These are phyloP conservation scores for Drosophila ironensis DNA, from an alignment of 1,140 invertebrate genomes.

Conservation along the genomic window DNA sequence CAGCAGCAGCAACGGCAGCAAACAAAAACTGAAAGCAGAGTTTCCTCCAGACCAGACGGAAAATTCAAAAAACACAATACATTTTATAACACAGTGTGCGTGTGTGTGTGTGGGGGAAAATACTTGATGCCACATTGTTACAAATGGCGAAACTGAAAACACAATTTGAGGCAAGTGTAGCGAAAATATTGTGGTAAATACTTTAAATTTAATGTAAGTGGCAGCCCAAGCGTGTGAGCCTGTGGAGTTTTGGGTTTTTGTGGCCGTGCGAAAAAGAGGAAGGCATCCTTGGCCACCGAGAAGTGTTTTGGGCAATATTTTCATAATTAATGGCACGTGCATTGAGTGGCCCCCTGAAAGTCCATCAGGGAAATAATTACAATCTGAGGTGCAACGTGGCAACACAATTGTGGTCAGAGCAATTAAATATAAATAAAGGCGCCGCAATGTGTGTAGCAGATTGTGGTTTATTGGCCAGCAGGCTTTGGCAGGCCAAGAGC, in stretches of 20 bases:
- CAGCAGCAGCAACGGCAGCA: constrained; percentile 21
- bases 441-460: neutral
- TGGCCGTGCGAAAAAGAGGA: neutral
- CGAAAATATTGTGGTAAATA: constrained; percentile 71
- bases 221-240: constrained; percentile 11
- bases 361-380: constrained; percentile 51
- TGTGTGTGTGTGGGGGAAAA: neutral
- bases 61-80: constrained; percentile 39
- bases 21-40: constrained; percentile 26
- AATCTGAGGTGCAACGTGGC: constrained; percentile 45
- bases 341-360: constrained; percentile 52
- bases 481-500: neutral
- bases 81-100: constrained; percentile 18
- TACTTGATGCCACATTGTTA: constrained; percentile 9
- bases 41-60: constrained; percentile 15
- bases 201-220: constrained; percentile 73
- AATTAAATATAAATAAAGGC: constrained; percentile 46
- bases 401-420: constrained; percentile 33
- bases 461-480: constrained; percentile 16
- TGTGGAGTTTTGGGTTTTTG: too few relatives aligned
- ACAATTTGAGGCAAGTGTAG: constrained; percentile 66
- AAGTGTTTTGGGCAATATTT: constrained; percentile 72
- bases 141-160: constrained; percentile 37
- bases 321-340: constrained; percentile 69
- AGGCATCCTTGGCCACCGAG: constrained; percentile 10